A percentile compares a stretch with the other conserved stretches of the same genome.
Evolutionary conservation across 2,797 vertebrate genomes (phyloP).

Genomic region (Notolepis coatsorum): DNA sequence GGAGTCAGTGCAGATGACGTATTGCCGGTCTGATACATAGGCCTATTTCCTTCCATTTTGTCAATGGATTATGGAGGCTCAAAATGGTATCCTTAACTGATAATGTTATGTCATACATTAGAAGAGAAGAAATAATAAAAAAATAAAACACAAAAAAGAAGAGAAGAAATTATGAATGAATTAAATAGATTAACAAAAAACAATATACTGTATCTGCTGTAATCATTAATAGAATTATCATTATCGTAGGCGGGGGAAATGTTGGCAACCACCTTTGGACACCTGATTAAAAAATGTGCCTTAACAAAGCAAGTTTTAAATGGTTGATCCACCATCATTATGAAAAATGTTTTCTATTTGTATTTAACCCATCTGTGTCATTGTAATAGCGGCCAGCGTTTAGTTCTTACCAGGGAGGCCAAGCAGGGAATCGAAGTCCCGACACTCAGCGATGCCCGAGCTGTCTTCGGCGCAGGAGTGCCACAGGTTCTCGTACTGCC

Average conservation of each 20-base stretch:
- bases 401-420: slow-evolving; percentile 80
- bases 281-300: background rate
- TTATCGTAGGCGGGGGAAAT: background rate
- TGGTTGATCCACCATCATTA: background rate
- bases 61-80: background rate
- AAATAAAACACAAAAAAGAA: background rate
- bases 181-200: background rate
- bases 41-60: slow-evolving; percentile 50
- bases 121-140: background rate
- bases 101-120: background rate
- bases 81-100: slow-evolving; percentile 53
- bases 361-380: too few species aligned
- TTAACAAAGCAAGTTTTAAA: too few species aligned
- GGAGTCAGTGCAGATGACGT: too few species aligned
- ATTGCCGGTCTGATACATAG: too few species aligned
- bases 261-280: background rate
- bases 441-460: slow-evolving; percentile 85
- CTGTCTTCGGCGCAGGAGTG: slow-evolving; percentile 87
- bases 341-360: too few species aligned
- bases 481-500: slow-evolving; percentile 89
- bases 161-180: background rate
- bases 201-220: background rate
- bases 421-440: slow-evolving; percentile 84
- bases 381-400: background rate
- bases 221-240: background rate